Evolutionary conservation across 2,113 vertebrate species (phyloP), one percentile per base, ranked within the genome.

Genomic region (Dromiciops gliroides): DNA sequence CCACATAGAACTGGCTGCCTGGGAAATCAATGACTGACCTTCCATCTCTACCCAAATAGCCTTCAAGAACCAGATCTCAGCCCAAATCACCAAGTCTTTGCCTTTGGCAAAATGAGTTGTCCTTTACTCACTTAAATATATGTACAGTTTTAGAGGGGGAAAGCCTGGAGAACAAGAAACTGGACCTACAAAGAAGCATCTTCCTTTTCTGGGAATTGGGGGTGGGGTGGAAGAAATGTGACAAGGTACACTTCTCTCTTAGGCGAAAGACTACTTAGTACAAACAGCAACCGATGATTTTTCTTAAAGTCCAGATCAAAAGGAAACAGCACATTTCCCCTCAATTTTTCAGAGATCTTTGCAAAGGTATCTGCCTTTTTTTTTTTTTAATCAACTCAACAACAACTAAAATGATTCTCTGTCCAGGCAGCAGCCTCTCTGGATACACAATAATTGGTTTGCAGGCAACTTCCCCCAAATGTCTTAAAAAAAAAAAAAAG

Each of bases 401-500:
- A 48, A 48, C 23, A 48, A 89, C 44, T n/a, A 50, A 44, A 83
- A 83, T 83, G 89, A 90, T 90, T 31, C 9, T 48, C 48, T 50
- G 14, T 16, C 48, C 47, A 44, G 89, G 47, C 89, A 90, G 48
- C 47, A 90, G 28, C 48, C 89, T 90, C 26, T 48, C 28, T 31
- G 49, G 48, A 90, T 2, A 47, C 88, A 0, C 7, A 31, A 26
- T 22, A 24, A 25, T 23, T 3, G 28, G n/a, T 56, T 67, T 5
- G 48, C 0, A 90, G 28, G 48, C 28, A 50, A 48, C 10, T 50
- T 49, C 24, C 25, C 26, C 10, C 47, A 90, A 26, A 90, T 26
- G 22, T 10, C 22, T 56, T 16, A 3, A 0, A 1, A 5, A 4
- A 3, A 0, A 22, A 50, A 8, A 89, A 3, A 14, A 0, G 9